Evolutionary conservation across 2,113 vertebrate species (phyloP).

Genomic region (Tupaia chinensis): DNA sequence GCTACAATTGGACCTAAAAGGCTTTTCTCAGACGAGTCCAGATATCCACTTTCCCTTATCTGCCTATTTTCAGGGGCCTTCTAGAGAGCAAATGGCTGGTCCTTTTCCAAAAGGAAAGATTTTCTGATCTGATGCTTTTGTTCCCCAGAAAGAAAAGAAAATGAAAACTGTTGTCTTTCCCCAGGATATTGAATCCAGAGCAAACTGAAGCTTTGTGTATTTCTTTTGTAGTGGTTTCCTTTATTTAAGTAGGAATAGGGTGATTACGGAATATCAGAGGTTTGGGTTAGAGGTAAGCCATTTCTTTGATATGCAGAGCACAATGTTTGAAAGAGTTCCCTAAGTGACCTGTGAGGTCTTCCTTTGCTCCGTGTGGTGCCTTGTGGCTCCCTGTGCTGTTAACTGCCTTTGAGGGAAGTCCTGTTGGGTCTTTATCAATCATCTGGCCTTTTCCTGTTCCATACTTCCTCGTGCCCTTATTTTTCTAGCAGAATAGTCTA

Average conservation of each 20-base stretch:
- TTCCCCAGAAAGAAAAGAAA: constrained; percentile 69
- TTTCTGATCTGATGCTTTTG: constrained; percentile 70
- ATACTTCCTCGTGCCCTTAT: not conserved
- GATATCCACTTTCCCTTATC: constrained; percentile 65
- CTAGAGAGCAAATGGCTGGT: constrained; percentile 46
- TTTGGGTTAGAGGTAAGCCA: constrained; percentile 63
- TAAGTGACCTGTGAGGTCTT: constrained; percentile 51
- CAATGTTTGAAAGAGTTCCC: constrained; percentile 69
- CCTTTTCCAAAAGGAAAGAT: constrained; percentile 62
- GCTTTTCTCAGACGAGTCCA: constrained; percentile 61
- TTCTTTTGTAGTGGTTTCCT: constrained; percentile 63
- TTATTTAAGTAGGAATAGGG: constrained; percentile 61
- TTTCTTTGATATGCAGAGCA: constrained; percentile 71
- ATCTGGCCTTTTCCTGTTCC: not conserved
- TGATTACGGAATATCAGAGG: constrained; percentile 65
- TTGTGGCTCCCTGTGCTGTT: not conserved
- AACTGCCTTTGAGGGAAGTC: constrained; percentile 8
- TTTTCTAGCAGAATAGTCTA: not conserved
- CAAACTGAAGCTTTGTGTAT: constrained; percentile 60
- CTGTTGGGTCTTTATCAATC: constrained; percentile 4
- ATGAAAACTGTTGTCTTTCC: constrained; percentile 66
- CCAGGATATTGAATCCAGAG: constrained; percentile 59
- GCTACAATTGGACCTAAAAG: constrained; percentile 61
- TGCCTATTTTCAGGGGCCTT: constrained; percentile 41
- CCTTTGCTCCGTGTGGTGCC: not conserved